These are phyloP conservation scores for Silurus lanzhouensis DNA, from an alignment of 2,797 vertebrate species.

Conservation along the genomic window DNA sequence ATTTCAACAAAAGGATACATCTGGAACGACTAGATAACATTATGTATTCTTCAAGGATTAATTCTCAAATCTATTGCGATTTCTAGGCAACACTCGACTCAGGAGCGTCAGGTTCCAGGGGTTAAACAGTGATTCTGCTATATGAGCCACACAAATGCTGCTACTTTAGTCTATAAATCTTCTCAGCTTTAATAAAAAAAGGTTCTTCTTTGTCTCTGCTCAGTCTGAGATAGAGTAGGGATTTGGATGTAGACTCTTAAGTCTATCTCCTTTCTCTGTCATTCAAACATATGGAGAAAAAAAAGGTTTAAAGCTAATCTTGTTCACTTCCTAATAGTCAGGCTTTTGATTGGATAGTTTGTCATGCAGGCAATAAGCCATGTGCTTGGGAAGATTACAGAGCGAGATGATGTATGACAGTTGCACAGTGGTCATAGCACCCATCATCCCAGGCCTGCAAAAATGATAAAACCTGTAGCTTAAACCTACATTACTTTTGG, in stretches of 20 bases:
- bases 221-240: conserved; percentile 37
- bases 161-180: conserved; percentile 16
- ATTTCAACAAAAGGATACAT: no score
- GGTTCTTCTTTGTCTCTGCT: conserved; percentile 22
- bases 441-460: background rate
- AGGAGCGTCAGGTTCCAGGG: background rate
- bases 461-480: background rate
- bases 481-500: background rate
- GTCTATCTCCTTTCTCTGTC: conserved; percentile 24
- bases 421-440: background rate
- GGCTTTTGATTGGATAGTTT: conserved; percentile 3
- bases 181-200: conserved; percentile 16
- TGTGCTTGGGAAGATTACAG: background rate
- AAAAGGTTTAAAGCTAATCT: conserved; percentile 50
- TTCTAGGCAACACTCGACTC: background rate
- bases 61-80: background rate
- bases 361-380: conserved; percentile 7
- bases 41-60: background rate
- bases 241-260: conserved; percentile 37
- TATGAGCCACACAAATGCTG: background rate
- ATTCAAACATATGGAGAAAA: conserved; percentile 43
- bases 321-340: conserved; percentile 13
- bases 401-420: background rate
- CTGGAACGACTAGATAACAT: background rate
- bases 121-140: background rate